phyloP scores from a whole-genome alignment of 2,888 invertebrate species.

The Tipula unca region DNA sequence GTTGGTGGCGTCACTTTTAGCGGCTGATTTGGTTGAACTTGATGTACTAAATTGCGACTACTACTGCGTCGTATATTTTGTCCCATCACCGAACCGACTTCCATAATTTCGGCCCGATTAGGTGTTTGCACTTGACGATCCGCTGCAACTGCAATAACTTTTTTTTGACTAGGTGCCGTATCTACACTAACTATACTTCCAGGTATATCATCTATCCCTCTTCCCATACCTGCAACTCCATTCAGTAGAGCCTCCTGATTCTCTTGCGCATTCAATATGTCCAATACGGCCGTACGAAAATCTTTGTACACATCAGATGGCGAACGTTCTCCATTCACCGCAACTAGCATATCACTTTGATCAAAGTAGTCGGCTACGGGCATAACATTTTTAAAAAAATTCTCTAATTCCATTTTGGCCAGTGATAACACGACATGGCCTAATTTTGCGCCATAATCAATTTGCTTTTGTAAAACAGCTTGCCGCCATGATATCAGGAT shows the following conservation, averaged over 20 bases:
- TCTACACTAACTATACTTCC: conserved; percentile 55
- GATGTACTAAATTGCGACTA: conserved; percentile 26
- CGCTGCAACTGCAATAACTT: conserved; percentile 33
- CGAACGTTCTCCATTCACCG: conserved; percentile 78
- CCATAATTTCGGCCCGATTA: background rate
- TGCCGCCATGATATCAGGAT: conserved; percentile 81
- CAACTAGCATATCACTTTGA: conserved; percentile 68
- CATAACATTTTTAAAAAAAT: conserved; percentile 83
- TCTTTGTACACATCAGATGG: conserved; percentile 81
- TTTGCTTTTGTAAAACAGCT: conserved; percentile 76
- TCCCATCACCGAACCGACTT: conserved; percentile 25
- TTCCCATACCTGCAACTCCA: conserved; percentile 52
- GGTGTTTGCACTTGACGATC: conserved; percentile 19
- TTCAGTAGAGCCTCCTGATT: conserved; percentile 53
- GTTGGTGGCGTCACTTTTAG: conserved; percentile 22
- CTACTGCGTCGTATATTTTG: conserved; percentile 31
- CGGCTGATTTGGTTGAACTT: conserved; percentile 24
- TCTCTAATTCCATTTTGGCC: conserved; percentile 79
- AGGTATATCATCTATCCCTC: conserved; percentile 49
- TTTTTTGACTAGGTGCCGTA: conserved; percentile 47
- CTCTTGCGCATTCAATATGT: conserved; percentile 63
- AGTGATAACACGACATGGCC: conserved; percentile 72
- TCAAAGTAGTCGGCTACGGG: conserved; percentile 87
- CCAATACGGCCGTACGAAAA: conserved; percentile 68
- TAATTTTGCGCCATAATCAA: conserved; percentile 81